phyloP scores from a whole-genome alignment of 2,888 invertebrate species.

The Mesorhabditis sp. region DNA sequence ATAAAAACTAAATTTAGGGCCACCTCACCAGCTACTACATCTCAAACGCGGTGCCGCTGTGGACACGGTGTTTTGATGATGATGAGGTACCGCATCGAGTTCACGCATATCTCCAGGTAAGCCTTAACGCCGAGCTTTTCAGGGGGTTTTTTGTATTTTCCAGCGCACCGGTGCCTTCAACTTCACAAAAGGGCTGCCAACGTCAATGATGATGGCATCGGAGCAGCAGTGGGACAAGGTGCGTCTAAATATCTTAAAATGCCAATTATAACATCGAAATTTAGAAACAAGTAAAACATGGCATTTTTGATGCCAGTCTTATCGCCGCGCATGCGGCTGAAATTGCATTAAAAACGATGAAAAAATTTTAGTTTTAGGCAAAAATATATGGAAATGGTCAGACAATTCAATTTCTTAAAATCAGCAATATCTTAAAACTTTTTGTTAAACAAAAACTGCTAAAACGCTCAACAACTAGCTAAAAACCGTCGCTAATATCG shows the following conservation, averaged over 20 bases:
- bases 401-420: no score
- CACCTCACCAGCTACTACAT: constrained; percentile 58
- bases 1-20: constrained; percentile 11
- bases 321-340: no score
- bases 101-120: constrained; percentile 54
- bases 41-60: constrained; percentile 60
- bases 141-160: constrained; percentile 9
- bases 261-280: no score
- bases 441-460: no score
- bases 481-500: neutral
- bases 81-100: constrained; percentile 52
- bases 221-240: constrained; percentile 62
- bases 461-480: neutral
- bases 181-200: constrained; percentile 59
- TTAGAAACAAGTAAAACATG: no score
- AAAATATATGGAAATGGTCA: no score
- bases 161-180: constrained; percentile 57
- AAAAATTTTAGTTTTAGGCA: no score
- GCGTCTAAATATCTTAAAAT: constrained; percentile 13
- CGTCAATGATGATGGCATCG: constrained; percentile 56
- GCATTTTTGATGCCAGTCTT: no score
- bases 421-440: no score
- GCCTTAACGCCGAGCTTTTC: neutral
- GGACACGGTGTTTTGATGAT: constrained; percentile 58
- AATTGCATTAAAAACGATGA: neutral